Percentiles rank a stretch among this genome's conserved stretches.
Evolutionary conservation across 2,797 vertebrate genomes (phyloP).

Genomic region (Acomys russatus): DNA sequence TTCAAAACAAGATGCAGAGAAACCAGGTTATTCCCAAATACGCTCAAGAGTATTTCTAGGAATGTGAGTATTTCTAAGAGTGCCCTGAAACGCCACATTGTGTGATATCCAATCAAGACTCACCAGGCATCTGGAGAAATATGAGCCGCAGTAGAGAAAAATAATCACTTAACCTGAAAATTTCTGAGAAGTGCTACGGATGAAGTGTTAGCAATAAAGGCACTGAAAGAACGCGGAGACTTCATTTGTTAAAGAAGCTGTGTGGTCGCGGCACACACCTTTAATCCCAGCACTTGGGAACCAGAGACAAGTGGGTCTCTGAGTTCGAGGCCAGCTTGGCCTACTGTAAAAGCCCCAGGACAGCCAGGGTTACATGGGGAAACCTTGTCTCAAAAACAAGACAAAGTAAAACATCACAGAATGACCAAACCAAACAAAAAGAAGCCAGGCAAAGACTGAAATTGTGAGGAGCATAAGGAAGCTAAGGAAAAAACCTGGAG

Average conservation of each 20-base stretch:
- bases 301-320: neutral
- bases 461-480: neutral
- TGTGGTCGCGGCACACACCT: neutral
- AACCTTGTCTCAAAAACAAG: neutral
- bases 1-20: constrained; percentile 64
- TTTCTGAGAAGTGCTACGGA: constrained; percentile 61
- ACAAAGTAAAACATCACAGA: neutral
- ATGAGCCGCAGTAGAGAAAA: constrained; percentile 1
- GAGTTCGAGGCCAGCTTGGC: neutral
- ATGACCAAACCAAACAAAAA: neutral
- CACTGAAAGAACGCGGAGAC: neutral
- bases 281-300: neutral
- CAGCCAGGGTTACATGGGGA: neutral
- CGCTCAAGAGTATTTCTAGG: constrained; percentile 75
- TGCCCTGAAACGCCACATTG: constrained; percentile 58
- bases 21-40: constrained; percentile 53
- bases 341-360: neutral
- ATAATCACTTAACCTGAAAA: neutral
- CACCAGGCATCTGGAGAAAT: constrained; percentile 24
- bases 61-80: constrained; percentile 15
- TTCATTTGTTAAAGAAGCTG: neutral
- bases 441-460: neutral
- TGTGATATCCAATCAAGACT: constrained; percentile 49
- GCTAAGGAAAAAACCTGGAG: neutral
- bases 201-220: constrained; percentile 13